Evolutionary conservation across 1,140 invertebrate species (phyloP), one percentile per base, ranked within the genome.

Genomic region (Heliconius himera): DNA sequence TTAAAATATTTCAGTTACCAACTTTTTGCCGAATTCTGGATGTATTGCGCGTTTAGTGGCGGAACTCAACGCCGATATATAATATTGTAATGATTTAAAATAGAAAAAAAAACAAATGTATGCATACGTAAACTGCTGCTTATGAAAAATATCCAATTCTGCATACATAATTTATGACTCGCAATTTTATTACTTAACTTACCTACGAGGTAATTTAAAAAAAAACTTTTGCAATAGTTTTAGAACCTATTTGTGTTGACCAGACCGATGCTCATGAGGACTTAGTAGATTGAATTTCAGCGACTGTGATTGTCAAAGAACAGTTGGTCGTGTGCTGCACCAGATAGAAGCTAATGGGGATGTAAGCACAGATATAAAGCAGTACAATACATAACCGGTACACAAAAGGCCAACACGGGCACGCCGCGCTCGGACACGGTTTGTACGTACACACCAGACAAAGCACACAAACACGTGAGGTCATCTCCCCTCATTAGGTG

Each of bases 401-500:
- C 85, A 91, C 90, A 90, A 92, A 91, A 89, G 91, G 83, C 87
- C 84, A 86, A 85, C 87, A 87, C 85, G 86, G 86, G 84, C 84
- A 82, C 22, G 70, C 46, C 26, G 33, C 26, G 46, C 72, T 81
- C 88, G 85, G 87, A 88, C 85, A 82, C 87, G 87, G 87, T 90
- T 92, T 90, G 89, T 89, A 90, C 90, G 86, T 91, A 92, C 84
- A 88, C 87, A 83, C 82, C 89, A 93, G 92, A 94, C 92, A 94
- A 94, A 92, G 91, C 91, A 93, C 91, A 93, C 91, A 92, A 87
- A 88, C 89, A 93, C 88, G 88, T 89, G 90, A 93, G 92, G 92
- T 94, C 92, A 94, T 94, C 92, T 94, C 92, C 92, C 92, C 92
- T 94, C 92, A 94, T 94, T 94, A 94, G 91, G 92, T 92, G 92